phyloP scores from a whole-genome alignment of 2,888 invertebrate species.

The Drosophila longiperda region DNA sequence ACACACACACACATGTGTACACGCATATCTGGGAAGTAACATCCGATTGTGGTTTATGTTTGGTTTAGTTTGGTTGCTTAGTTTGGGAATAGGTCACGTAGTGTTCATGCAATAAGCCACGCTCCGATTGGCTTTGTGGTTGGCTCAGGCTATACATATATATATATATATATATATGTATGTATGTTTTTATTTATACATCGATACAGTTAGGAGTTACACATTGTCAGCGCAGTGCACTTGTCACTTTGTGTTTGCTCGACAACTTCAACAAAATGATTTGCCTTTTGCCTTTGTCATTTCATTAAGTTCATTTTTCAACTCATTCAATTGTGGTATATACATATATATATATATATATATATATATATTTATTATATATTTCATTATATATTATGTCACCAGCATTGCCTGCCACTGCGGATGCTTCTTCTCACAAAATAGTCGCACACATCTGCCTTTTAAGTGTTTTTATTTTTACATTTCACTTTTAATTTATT shows the following conservation, averaged over 20 bases:
- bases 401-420: constrained; percentile 10
- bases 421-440: constrained; percentile 9
- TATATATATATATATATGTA: constrained; percentile 1
- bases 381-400: constrained; percentile 54
- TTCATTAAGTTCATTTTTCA: constrained; percentile 58
- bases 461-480: constrained; percentile 2
- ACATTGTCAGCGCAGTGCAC: constrained; percentile 17
- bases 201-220: constrained; percentile 8
- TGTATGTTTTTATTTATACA: neutral
- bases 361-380: neutral
- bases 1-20: constrained; percentile 6
- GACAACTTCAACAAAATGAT: constrained; percentile 6
- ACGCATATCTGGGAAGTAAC: constrained; percentile 16
- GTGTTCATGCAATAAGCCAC: constrained; percentile 48
- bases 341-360: constrained; percentile 3
- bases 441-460: neutral
- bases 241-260: constrained; percentile 22
- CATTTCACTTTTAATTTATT: constrained; percentile 58
- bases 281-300: constrained; percentile 35
- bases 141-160: neutral
- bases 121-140: constrained; percentile 45
- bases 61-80: constrained; percentile 7
- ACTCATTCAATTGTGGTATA: neutral
- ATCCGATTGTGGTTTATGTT: constrained; percentile 21
- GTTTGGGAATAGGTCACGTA: constrained; percentile 54